A percentile compares a stretch with the other conserved stretches of the same genome.
phyloP scores from a whole-genome alignment of 1,140 invertebrate species.

The Sarcophaga peregrina region DNA sequence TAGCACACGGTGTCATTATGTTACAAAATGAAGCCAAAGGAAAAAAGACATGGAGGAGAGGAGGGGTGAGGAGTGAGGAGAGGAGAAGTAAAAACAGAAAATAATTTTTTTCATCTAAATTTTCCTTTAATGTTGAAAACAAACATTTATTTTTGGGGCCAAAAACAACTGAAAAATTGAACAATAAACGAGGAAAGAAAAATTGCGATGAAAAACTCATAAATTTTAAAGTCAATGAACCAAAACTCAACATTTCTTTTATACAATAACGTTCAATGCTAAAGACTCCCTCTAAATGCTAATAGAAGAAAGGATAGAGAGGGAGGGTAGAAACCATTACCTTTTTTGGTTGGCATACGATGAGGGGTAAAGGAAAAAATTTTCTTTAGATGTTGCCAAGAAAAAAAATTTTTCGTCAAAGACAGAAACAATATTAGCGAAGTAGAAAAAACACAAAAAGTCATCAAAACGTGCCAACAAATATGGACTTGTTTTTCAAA shows the following conservation, averaged over 20 bases:
- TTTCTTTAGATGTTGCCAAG: no score
- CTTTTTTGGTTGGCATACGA: not conserved
- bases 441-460: no score
- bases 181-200: not conserved
- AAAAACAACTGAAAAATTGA: not conserved
- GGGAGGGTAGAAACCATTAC: not conserved
- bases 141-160: constrained; percentile 27
- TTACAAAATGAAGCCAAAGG: not conserved
- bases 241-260: constrained; percentile 8
- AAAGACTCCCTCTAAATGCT: no score
- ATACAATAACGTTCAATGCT: not conserved
- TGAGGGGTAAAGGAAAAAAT: no score
- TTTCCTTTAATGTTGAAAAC: not conserved
- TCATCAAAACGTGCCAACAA: no score
- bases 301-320: not conserved
- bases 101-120: not conserved
- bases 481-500: no score
- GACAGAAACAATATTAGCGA: no score
- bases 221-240: constrained; percentile 44
- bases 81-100: constrained; percentile 28
- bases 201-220: constrained; percentile 27
- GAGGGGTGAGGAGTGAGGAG: no score
- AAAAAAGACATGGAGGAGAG: not conserved
- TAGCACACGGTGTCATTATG: constrained; percentile 38
- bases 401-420: no score